Evolutionary conservation across 2,888 invertebrate genomes (phyloP), one percentile per base, ranked within the genome.

Genomic region (Amblyjoppa fuscipennis): DNA sequence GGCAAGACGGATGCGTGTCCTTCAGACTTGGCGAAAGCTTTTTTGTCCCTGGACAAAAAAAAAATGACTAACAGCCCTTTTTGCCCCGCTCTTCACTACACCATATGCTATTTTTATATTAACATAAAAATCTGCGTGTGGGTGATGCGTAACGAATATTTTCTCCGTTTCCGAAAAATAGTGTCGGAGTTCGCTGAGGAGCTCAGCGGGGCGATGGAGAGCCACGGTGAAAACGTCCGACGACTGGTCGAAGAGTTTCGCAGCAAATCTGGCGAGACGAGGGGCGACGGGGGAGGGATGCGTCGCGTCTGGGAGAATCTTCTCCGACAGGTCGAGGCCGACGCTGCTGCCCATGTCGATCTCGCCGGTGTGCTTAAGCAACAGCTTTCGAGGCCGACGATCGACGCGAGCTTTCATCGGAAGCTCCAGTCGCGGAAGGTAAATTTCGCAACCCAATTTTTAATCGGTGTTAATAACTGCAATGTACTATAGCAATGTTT

Each of bases 141-240:
- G 41, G 3, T 41, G 11, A 16, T 25, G 3, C 2, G 16, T 25
- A 31, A 71, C 31, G 20, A 38, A 13, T 45, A 49, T 68, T 49
- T 51, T 2, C 13, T 74, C 13, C 28, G 7, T 61, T 61, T n/a
- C 53, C 3, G 0, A 28, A 80, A 80, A 76, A 76, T 96, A 98
- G 98, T 98, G 94, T 97, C 98, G 89, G 98, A 98, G 95, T 98
- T 98, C 95, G 97, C 98, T 84, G 97, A 98, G 92, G 97, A 98
- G 94, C 95, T 98, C 94, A 97, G 98, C 87, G 97, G 97, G 92
- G 96, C 98, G 93, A 98, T 98, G 95, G 98, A 98, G 94, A 97
- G 97, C 90, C 98, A 98, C 94, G 98, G 98, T 16, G 96, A 97
- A 88, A 98, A 98, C 93, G 95, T 98, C 88, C 98, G 98, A 93